Conservation (phyloP, 2,113 vertebrate genomes). For the Formicarius rufipectus region DNA sequence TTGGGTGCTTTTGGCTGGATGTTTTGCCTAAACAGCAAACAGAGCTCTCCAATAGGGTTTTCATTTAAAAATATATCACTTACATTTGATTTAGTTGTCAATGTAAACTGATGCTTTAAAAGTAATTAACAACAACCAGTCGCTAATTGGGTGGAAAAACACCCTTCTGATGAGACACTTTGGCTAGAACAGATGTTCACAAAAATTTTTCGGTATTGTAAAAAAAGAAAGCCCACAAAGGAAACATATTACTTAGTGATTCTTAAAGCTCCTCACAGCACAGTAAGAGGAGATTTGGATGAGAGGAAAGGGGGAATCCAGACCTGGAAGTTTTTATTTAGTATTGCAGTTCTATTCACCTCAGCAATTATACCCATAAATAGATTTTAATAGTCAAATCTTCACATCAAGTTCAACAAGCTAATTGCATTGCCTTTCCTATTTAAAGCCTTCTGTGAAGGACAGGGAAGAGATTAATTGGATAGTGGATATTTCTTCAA, state of each 20-base stretch:
- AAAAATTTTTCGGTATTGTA: background rate
- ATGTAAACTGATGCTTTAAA: constrained; percentile 1
- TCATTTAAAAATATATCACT: background rate
- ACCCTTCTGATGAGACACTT: background rate
- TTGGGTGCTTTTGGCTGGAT: background rate
- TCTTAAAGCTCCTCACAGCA: background rate
- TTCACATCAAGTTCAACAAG: background rate
- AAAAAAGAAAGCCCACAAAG: background rate
- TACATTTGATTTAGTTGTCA: constrained; percentile 6
- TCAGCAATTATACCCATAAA: background rate
- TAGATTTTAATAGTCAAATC: background rate
- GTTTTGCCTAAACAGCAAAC: background rate
- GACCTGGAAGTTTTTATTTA: background rate
- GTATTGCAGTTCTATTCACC: background rate
- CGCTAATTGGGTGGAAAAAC: background rate
- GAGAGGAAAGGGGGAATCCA: background rate
- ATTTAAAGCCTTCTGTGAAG: background rate
- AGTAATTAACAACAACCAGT: background rate
- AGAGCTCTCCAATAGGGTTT: background rate
- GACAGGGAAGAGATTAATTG: background rate
- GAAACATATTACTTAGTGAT: background rate
- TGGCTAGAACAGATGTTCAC: background rate
- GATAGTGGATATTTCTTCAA: background rate
- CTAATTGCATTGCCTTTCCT: background rate
- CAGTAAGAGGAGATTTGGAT: background rate